These are phyloP conservation scores for Eciton burchellii DNA, from an alignment of 1,140 invertebrate genomes.

Conservation along the genomic window DNA sequence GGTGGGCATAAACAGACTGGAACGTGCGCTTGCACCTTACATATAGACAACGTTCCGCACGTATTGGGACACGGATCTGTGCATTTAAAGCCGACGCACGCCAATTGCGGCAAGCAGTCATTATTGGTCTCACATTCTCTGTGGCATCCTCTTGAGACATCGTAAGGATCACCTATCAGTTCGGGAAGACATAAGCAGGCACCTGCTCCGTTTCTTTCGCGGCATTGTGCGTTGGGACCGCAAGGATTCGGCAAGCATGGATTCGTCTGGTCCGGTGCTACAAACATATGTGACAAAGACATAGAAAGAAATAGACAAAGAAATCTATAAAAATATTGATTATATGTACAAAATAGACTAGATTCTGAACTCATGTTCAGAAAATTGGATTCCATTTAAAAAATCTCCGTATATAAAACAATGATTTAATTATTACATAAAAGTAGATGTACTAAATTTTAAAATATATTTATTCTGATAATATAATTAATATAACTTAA, in stretches of 20 bases:
- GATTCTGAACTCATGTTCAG: too few relatives aligned
- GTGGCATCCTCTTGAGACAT: slow-evolving; percentile 88
- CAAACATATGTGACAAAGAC: slow-evolving; percentile 53
- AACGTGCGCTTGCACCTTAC: slow-evolving; percentile 90
- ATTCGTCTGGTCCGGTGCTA: slow-evolving; percentile 84
- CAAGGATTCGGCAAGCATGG: slow-evolving; percentile 92
- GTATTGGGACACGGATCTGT: slow-evolving; percentile 91
- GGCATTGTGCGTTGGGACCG: slow-evolving; percentile 92
- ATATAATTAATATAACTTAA: too few relatives aligned
- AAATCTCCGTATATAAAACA: too few relatives aligned
- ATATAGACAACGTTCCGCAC: slow-evolving; percentile 91
- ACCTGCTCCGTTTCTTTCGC: slow-evolving; percentile 90
- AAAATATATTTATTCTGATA: too few relatives aligned
- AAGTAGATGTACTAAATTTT: too few relatives aligned
- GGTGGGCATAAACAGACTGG: slow-evolving; percentile 91
- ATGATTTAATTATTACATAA: too few relatives aligned
- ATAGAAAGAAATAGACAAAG: too few relatives aligned
- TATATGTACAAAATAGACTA: too few relatives aligned
- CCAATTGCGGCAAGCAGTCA: slow-evolving; percentile 89
- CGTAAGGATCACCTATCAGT: slow-evolving; percentile 92
- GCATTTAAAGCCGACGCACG: slow-evolving; percentile 92
- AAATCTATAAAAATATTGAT: too few relatives aligned
- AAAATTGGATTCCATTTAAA: too few relatives aligned
- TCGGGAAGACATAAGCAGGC: slow-evolving; percentile 91
- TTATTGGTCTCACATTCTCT: slow-evolving; percentile 91